Base-by-base conservation (phyloP, 2,113 vertebrate genomes). In the Oryzias curvinotus region DNA sequence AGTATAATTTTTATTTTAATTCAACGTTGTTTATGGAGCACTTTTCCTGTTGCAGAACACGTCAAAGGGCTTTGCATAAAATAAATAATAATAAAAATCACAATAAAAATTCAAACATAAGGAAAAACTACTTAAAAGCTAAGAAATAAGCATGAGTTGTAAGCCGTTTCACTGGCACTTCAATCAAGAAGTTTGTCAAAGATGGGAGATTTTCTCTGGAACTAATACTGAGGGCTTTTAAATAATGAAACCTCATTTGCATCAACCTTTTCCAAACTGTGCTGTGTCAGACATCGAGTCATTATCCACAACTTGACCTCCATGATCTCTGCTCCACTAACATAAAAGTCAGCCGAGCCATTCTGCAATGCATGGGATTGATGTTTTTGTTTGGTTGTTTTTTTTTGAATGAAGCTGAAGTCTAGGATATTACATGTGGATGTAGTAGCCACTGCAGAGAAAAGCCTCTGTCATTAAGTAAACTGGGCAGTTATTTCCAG, bases 391-490 rank as follows among this genome's bases (percentile, higher is more conserved):
- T 12, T 48, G 44, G 12, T 36, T 28, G 26, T 28, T 28, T 28
- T 3, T 28, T 28, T 28, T 4, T 41, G 17, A 12, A 52, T 56
- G 18, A 13, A 15, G 23, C 14, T 44, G 45, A 30, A 18, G 5
- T 50, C 18, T 4, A 8, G 44, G 42, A 46, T 28, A 36, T 72
- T 14, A 30, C 56, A 43, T 50, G 18, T 65, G 77, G 52, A 62
- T 68, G 50, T 54, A 19, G 56, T 8, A 23, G 28, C 55, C 25
- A 54, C 61, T 49, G 58, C 63, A 57, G 45, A 19, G 45, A 42
- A 26, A 60, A 56, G 30, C 60, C 41, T 51, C 49, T 65, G 60
- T 80, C 78, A 86, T 87, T 80, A 88, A 76, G 63, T 51, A 88
- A 80, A 88, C 84, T 81, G 74, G 71, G 62, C 44, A 73, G 46